These are phyloP conservation scores for Drosophila kohkoa DNA, from an alignment of 1,140 invertebrate genomes.

Conservation along the genomic window DNA sequence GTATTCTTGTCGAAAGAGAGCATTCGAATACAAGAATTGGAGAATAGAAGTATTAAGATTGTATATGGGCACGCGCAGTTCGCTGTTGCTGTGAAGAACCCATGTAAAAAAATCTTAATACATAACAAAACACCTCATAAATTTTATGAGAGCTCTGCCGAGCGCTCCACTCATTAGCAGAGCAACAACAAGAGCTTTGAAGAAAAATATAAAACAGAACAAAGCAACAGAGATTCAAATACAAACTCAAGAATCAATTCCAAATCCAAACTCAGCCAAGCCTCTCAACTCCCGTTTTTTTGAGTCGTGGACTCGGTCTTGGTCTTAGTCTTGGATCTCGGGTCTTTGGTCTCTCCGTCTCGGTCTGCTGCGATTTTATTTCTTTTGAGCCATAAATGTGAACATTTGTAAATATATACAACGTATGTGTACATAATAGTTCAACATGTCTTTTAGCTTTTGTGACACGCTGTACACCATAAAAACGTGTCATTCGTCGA, in stretches of 20 bases:
- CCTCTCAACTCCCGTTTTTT: conserved; percentile 27
- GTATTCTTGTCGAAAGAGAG: conserved; percentile 8
- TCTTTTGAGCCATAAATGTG: conserved; percentile 28
- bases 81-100: conserved; percentile 7
- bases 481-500: conserved; percentile 9
- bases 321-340: conserved; percentile 4
- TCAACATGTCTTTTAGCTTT: conserved; percentile 19
- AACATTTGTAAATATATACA: conserved; percentile 25
- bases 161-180: conserved; percentile 62
- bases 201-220: conserved; percentile 6
- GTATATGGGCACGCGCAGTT: conserved; percentile 57
- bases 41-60: background rate
- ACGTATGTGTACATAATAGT: background rate
- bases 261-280: conserved; percentile 51
- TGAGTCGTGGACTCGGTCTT: background rate
- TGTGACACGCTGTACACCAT: conserved; percentile 7
- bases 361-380: conserved; percentile 27
- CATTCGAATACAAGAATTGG: conserved; percentile 5
- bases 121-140: conserved; percentile 81
- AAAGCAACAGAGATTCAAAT: conserved; percentile 30
- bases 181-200: conserved; percentile 31
- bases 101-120: conserved; percentile 56
- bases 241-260: conserved; percentile 40
- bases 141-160: conserved; percentile 61
- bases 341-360: background rate